Conservation (phyloP, 2,797 vertebrate species). For the Danio tinwini region DNA sequence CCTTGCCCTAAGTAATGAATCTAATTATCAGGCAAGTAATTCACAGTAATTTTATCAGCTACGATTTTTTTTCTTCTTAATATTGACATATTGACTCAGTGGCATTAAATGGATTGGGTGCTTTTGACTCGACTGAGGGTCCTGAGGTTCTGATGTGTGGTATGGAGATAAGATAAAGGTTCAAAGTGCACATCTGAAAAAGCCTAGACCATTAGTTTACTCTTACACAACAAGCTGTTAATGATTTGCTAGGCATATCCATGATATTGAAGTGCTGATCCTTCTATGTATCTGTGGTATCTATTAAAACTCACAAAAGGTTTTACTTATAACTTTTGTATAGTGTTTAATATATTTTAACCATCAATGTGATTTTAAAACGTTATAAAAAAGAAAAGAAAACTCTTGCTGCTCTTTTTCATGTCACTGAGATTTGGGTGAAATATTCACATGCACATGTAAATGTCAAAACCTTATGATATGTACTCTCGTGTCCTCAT, state of each 20-base stretch:
- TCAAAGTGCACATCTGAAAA: constrained; percentile 72
- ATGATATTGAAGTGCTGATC: constrained; percentile 65
- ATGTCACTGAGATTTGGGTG: too few relatives aligned
- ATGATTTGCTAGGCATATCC: constrained; percentile 72
- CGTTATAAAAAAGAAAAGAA: too few relatives aligned
- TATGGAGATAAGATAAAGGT: constrained; percentile 72
- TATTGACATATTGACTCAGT: constrained; percentile 33
- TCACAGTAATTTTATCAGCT: background rate
- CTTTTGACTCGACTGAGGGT: constrained; percentile 57
- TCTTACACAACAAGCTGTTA: constrained; percentile 72
- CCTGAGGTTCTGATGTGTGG: constrained; percentile 55
- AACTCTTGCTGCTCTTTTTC: too few relatives aligned
- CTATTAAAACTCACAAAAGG: background rate
- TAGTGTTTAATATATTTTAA: too few relatives aligned
- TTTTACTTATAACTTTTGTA: too few relatives aligned
- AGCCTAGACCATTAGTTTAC: constrained; percentile 66
- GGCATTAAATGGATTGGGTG: constrained; percentile 63
- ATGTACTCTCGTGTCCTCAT: background rate
- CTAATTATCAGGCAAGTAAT: too few relatives aligned
- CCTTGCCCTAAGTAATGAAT: too few relatives aligned
- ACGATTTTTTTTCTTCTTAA: background rate
- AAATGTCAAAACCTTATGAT: too few relatives aligned
- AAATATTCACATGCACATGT: too few relatives aligned
- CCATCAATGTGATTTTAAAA: too few relatives aligned
- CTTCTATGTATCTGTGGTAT: constrained; percentile 62